A percentile compares a stretch with the other conserved stretches of the same genome.
phyloP scores from a whole-genome alignment of 1,140 invertebrate species.

The Pogonomyrmex barbatus region DNA sequence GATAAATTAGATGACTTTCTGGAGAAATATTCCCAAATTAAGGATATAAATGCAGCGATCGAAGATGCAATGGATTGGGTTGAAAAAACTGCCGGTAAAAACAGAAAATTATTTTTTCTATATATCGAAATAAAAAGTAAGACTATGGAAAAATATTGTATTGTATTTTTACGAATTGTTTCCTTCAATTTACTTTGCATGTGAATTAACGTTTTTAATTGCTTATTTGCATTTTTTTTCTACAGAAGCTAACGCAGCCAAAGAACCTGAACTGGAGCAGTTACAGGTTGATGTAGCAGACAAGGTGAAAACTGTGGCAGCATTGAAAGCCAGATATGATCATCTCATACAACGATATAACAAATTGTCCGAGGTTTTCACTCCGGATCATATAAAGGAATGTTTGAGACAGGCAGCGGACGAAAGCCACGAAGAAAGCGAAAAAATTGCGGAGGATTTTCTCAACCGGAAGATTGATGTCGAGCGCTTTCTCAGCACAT shows the following conservation, averaged over 20 bases:
- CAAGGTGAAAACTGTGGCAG: constrained; percentile 89
- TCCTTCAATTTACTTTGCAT: background rate
- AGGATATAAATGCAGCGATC: constrained; percentile 89
- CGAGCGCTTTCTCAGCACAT: constrained; percentile 90
- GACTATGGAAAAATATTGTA: background rate
- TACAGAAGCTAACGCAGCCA: constrained; percentile 89
- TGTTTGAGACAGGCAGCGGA: constrained; percentile 88
- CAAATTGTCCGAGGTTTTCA: constrained; percentile 90
- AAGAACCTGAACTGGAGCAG: constrained; percentile 88
- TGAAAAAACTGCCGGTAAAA: constrained; percentile 90
- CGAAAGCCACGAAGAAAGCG: constrained; percentile 91
- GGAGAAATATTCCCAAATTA: constrained; percentile 88
- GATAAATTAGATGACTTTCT: constrained; percentile 91
- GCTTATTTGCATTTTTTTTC: constrained; percentile 61
- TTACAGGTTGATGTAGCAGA: constrained; percentile 88
- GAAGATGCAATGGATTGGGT: constrained; percentile 91
- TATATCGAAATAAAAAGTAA: background rate
- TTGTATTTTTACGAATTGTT: background rate
- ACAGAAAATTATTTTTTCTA: constrained; percentile 41
- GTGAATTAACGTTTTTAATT: background rate
- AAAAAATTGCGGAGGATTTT: constrained; percentile 91
- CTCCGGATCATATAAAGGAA: constrained; percentile 91
- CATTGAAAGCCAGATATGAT: constrained; percentile 90
- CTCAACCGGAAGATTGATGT: constrained; percentile 91
- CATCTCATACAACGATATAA: constrained; percentile 89